Evolutionary conservation across 2,797 vertebrate genomes (phyloP), one percentile per base, ranked within the genome.

Genomic region (Urophycis tenuis): DNA sequence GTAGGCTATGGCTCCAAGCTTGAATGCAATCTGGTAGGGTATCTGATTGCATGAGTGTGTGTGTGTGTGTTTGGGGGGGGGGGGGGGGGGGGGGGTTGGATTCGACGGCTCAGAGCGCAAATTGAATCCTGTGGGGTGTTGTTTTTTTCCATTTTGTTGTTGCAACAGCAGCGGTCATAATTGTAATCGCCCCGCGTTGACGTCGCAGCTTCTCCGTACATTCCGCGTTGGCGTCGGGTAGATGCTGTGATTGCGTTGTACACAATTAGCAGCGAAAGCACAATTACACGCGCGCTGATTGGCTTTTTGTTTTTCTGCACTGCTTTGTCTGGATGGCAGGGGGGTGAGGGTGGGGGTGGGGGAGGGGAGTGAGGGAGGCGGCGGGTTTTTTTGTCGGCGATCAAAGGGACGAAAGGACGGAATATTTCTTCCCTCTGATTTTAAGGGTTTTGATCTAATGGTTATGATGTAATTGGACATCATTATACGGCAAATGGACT

Each of bases 401-500:
- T 70, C 30, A 70, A 29, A 71, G 78, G 71, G n/a, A n/a, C 22
- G 30, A 35, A 17, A 60, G 11, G 25, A 75, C 74, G 53, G 83
- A 82, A 79, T 74, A 74, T 33, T 29, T 76, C 71, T 76, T 77
- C 32, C 31, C 6, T 80, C 22, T 79, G 34, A 81, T 79, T 85
- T 74, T 73, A 79, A 31, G 77, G 79, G 53, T 67, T 83, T 77
- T 75, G 72, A 80, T 73, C 78, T 71, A 77, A 80, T 72, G 71
- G 70, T 32, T 81, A 53, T 19, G 80, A 79, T 83, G 82, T 33
- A 77, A 84, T 74, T 78, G 76, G 41, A 84, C 79, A 53, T 81
- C 77, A 80, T 77, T 84, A 41, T 45, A 64, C 73, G 53, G 39
- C 41, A 80, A 80, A 85, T 85, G 80, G 77, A n/a, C 25, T 72